Evolutionary conservation across 1,140 invertebrate genomes (phyloP).

Genomic region (Cyclina sinensis): DNA sequence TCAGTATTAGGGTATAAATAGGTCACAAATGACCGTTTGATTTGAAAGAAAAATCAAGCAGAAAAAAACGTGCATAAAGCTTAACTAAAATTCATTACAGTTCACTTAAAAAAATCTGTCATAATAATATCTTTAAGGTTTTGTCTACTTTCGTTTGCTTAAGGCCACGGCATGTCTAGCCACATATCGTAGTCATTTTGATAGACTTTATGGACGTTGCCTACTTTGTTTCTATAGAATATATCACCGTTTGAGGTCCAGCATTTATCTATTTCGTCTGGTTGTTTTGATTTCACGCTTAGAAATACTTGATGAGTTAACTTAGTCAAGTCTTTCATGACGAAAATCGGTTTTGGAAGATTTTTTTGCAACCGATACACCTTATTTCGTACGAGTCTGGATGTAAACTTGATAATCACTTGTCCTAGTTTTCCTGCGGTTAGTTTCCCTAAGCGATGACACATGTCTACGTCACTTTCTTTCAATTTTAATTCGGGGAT

Average conservation of each 20-base stretch:
- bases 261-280: background rate
- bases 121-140: too few species aligned
- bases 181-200: background rate
- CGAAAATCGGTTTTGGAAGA: conserved; percentile 5
- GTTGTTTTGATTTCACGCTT: background rate
- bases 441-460: background rate
- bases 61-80: too few species aligned
- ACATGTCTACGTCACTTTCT: background rate
- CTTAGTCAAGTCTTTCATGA: background rate
- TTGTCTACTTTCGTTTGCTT: background rate
- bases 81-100: too few species aligned
- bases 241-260: conserved; percentile 11
- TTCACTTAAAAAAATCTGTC: too few species aligned
- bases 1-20: too few species aligned
- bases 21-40: too few species aligned
- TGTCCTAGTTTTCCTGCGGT: background rate
- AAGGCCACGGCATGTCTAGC: conserved; percentile 19
- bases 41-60: too few species aligned
- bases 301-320: background rate
- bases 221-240: background rate
- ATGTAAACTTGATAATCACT: conserved; percentile 20
- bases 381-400: background rate
- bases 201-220: background rate
- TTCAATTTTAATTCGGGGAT: background rate
- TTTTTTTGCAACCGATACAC: background rate